These are phyloP conservation scores for Amblyopsis hoosieri DNA, from an alignment of 2,797 vertebrate genomes.

Conservation along the genomic window DNA sequence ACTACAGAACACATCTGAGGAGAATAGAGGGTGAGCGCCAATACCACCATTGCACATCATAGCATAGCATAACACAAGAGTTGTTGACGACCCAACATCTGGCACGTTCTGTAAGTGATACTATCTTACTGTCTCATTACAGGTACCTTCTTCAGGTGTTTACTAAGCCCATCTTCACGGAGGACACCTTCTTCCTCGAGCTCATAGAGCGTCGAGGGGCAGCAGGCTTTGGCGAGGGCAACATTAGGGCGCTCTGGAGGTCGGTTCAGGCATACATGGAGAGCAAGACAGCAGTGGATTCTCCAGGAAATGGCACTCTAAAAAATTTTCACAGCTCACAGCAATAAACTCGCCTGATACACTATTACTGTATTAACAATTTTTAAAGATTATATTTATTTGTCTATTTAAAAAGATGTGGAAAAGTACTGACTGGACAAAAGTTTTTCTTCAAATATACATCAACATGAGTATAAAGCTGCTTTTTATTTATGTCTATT, in stretches of 20 bases:
- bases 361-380: too few species aligned
- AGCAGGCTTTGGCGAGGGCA: constrained; percentile 89
- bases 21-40: constrained; percentile 52
- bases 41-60: background rate
- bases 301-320: background rate
- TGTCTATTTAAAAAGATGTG: too few species aligned
- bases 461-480: too few species aligned
- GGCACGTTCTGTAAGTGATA: background rate
- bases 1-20: constrained; percentile 12
- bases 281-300: constrained; percentile 39
- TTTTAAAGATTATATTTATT: too few species aligned
- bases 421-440: too few species aligned
- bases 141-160: constrained; percentile 93
- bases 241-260: constrained; percentile 90
- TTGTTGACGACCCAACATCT: background rate
- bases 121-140: background rate
- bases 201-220: constrained; percentile 90
- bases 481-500: too few species aligned
- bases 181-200: constrained; percentile 95
- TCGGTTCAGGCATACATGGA: constrained; percentile 87
- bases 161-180: constrained; percentile 87
- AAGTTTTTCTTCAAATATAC: too few species aligned
- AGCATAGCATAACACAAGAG: too few species aligned
- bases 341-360: constrained; percentile 15
- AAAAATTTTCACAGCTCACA: constrained; percentile 31